Percentiles rank a stretch among this genome's conserved stretches.
Evolutionary conservation across 1,140 invertebrate species (phyloP).

Genomic region (Ruditapes philippinarum): DNA sequence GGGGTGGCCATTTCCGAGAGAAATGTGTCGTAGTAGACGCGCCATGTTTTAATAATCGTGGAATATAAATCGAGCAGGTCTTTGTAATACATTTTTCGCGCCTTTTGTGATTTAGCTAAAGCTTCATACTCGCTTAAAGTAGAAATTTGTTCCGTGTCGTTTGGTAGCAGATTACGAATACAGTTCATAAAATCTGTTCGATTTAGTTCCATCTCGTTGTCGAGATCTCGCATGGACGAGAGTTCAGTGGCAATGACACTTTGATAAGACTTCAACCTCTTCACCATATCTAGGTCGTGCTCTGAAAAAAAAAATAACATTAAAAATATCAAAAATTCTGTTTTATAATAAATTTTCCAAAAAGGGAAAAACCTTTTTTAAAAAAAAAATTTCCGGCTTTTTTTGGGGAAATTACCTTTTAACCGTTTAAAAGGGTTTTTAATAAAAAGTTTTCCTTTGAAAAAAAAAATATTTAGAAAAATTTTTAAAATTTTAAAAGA

Average conservation of each 20-base stretch:
- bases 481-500: too few species aligned
- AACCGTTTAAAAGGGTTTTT: too few species aligned
- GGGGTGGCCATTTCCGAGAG: conserved; percentile 64
- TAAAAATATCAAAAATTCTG: too few species aligned
- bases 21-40: conserved; percentile 51
- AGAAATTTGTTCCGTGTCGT: conserved; percentile 36
- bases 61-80: conserved; percentile 57
- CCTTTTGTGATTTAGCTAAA: conserved; percentile 49
- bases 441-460: too few species aligned
- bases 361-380: too few species aligned
- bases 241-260: conserved; percentile 43
- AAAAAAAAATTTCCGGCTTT: too few species aligned
- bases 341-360: too few species aligned
- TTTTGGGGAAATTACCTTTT: too few species aligned
- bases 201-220: conserved; percentile 72
- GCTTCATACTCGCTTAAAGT: conserved; percentile 70
- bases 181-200: conserved; percentile 72
- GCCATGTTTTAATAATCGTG: conserved; percentile 59
- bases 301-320: conserved; percentile 68
- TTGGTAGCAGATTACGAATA: conserved; percentile 70
- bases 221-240: conserved; percentile 66
- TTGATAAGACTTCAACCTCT: conserved; percentile 65
- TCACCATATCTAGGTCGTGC: conserved; percentile 68
- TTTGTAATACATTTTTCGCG: conserved; percentile 32
- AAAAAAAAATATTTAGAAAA: too few species aligned